These are phyloP conservation scores for Zosterops japonicus DNA, from an alignment of 2,113 vertebrate genomes.

Conservation along the genomic window DNA sequence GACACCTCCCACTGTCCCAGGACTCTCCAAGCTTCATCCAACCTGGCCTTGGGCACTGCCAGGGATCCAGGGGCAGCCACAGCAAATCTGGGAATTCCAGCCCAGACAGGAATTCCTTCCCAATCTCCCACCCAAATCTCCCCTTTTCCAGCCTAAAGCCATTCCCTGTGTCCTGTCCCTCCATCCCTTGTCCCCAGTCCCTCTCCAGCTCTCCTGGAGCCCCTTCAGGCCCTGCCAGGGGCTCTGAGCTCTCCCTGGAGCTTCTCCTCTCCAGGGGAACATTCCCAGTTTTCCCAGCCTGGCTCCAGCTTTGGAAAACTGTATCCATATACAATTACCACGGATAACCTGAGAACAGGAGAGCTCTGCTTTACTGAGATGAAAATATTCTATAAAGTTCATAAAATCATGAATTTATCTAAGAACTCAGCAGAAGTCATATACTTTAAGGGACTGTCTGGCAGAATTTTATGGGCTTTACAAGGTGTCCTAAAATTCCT, in stretches of 20 bases:
- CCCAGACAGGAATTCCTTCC: not conserved
- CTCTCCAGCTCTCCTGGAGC: not conserved
- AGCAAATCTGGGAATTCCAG: not conserved
- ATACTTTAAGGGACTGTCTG: not conserved
- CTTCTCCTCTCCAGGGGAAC: not conserved
- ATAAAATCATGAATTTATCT: not conserved
- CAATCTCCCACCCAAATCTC: not conserved
- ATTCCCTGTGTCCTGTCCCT: not conserved
- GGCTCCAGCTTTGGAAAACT: not conserved
- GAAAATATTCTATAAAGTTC: not conserved
- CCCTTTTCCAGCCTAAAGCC: not conserved
- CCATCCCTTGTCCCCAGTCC: not conserved
- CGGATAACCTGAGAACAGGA: not conserved
- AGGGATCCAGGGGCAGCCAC: not conserved
- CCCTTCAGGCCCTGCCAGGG: not conserved
- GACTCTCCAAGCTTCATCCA: not conserved
- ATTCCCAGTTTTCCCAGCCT: not conserved
- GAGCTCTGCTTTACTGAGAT: not conserved
- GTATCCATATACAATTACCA: not conserved
- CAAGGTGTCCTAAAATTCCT: not conserved
- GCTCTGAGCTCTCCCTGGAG: not conserved
- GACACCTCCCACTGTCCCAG: not conserved
- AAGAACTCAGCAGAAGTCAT: not conserved
- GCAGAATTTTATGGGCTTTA: not conserved
- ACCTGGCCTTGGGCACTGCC: rapidly evolving